A percentile compares a stretch with the other conserved stretches of the same genome.
Conservation (phyloP, 2,888 invertebrate species). For the Sipunculus nudus region DNA sequence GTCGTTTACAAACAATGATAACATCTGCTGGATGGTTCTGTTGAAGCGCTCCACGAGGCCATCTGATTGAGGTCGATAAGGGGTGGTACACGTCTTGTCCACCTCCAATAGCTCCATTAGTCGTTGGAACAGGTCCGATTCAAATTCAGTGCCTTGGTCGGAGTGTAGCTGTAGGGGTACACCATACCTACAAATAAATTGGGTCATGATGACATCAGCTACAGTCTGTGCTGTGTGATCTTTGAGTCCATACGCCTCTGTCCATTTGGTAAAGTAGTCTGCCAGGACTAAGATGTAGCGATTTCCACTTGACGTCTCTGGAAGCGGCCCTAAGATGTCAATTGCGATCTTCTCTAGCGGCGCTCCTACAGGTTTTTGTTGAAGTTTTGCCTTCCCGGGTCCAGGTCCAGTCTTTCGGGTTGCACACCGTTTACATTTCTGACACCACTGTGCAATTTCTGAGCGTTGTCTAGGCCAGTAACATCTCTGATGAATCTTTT, state of each 20-base stretch:
- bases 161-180: too few relatives aligned
- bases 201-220: constrained; percentile 26
- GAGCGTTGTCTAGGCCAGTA: background rate
- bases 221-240: constrained; percentile 29
- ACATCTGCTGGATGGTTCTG: too few relatives aligned
- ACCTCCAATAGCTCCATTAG: constrained; percentile 11
- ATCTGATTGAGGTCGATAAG: constrained; percentile 17
- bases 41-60: constrained; percentile 12
- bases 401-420: background rate
- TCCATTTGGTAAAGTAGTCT: constrained; percentile 31
- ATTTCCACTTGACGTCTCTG: constrained; percentile 1
- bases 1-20: too few relatives aligned
- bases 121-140: constrained; percentile 11
- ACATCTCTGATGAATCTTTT: background rate
- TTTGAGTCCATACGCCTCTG: constrained; percentile 24
- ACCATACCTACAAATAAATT: constrained; percentile 6
- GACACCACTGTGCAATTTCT: constrained; percentile 1
- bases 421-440: constrained; percentile 6
- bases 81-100: constrained; percentile 16
- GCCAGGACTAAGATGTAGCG: constrained; percentile 23
- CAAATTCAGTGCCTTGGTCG: constrained; percentile 19
- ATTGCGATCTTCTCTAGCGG: constrained; percentile 12
- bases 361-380: constrained; percentile 3
- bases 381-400: background rate
- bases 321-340: constrained; percentile 4